A percentile compares a stretch with the other conserved stretches of the same genome.
Evolutionary conservation across 2,888 invertebrate genomes (phyloP).

Genomic region (Digitonthophagus gazella): DNA sequence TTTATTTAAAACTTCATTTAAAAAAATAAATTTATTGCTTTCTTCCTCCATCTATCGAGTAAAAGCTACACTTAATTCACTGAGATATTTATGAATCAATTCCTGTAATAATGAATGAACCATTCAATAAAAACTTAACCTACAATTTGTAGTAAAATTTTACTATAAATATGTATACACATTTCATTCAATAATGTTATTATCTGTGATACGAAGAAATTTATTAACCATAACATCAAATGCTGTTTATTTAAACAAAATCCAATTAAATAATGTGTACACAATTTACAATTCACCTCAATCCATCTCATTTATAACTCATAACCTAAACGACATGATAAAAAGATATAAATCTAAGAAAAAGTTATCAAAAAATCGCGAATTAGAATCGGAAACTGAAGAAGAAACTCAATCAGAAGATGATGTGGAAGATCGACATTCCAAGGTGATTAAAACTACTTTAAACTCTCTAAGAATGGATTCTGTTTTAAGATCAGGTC

Average conservation of each 20-base stretch:
- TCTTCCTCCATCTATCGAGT: background rate
- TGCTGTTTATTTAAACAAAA: background rate
- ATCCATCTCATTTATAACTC: background rate
- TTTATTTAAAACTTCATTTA: too few species aligned
- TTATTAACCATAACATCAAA: background rate
- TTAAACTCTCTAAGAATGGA: constrained; percentile 71
- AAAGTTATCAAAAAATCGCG: constrained; percentile 35
- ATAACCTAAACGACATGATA: constrained; percentile 20
- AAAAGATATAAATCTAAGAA: constrained; percentile 37
- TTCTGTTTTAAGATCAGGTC: constrained; percentile 65
- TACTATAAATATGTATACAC: background rate
- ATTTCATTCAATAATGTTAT: background rate
- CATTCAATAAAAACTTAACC: background rate
- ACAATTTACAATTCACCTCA: background rate
- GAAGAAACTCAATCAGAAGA: constrained; percentile 55
- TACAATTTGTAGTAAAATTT: background rate
- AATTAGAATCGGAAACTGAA: constrained; percentile 55
- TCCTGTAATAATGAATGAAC: background rate
- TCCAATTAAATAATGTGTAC: background rate
- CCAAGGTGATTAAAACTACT: constrained; percentile 63
- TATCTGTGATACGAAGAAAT: background rate
- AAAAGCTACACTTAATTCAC: background rate
- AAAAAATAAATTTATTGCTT: too few species aligned
- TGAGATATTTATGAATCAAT: background rate
- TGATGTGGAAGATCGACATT: constrained; percentile 55